Base-by-base conservation (phyloP, 2,113 vertebrate species). In the Tautogolabrus adspersus region DNA sequence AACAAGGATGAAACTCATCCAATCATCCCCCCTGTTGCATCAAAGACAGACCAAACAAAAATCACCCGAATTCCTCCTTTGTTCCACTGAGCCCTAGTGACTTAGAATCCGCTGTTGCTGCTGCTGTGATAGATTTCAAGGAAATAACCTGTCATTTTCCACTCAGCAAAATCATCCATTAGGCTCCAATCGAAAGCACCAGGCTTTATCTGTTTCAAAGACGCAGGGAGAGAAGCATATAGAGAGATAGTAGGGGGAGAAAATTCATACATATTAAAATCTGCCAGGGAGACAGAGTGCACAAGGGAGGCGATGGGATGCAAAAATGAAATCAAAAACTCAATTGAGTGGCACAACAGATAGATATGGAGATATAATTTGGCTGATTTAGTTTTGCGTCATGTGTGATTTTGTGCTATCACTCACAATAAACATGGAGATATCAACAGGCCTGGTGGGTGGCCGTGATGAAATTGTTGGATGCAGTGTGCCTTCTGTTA, bases 101-200 rank as follows among this genome's bases (percentile, higher is more conserved):
- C 61, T 85, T 62, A 75, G 65, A 79, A 74, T 72, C 64, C n/a
- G 1, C 67, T 66, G 73, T 68, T 52, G 37, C 61, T 42, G 80
- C 77, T n/a, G 72, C 75, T 57, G 19, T 72, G 79, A 81, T 63
- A 85, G 81, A 79, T 76, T 82, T 83, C 62, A 77, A 85, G 79
- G 75, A 83, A 89, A 88, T 74, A 90, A 83, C 77, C 82, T 40
- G 62, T 89, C 84, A 88, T 85, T 83, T 87, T 85, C 77, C 86
- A 87, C 86, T 89, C 81, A 66, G 77, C 74, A 79, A 79, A 84
- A 87, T 88, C 79, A 83, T 84, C 85, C 70, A 84, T 87, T 87
- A 79, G 44, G 21, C 79, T 77, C 68, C 73, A 72, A 84, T 77
- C 21, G 51, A 76, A 85, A 77, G 63, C 76, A 76, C 58, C 74